Percentiles rank a stretch among this genome's conserved stretches.
These are phyloP conservation scores for Deroplatys truncata DNA, from an alignment of 2,888 invertebrate species.

Conservation along the genomic window DNA sequence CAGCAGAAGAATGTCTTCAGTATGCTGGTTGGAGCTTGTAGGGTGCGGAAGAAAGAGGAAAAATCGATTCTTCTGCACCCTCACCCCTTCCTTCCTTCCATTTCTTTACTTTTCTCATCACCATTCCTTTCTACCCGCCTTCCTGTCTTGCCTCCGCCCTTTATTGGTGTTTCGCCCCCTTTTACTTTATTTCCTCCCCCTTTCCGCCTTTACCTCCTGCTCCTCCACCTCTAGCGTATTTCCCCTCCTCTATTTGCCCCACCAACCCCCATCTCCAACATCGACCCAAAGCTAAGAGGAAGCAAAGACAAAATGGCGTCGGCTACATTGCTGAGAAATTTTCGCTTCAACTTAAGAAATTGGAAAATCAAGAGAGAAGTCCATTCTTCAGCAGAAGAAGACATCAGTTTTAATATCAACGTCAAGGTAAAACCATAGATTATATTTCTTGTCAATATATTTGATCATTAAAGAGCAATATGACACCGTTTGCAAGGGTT, in stretches of 20 bases:
- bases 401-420: not conserved
- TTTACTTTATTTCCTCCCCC: not conserved
- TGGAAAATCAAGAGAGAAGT: not conserved
- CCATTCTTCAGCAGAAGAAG: not conserved
- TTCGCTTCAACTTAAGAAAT: not conserved
- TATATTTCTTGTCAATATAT: not conserved
- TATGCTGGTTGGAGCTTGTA: not conserved
- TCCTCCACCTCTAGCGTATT: not conserved
- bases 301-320: conserved; percentile 16
- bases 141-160: not conserved
- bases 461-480: not conserved
- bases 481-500: not conserved
- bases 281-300: conserved; percentile 11
- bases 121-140: not conserved
- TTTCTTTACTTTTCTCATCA: not conserved
- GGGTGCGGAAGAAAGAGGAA: not conserved
- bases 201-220: not conserved
- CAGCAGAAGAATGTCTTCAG: not conserved
- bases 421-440: not conserved
- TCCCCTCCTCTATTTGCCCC: not conserved
- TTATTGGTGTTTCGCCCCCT: not conserved
- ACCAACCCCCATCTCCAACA: not conserved
- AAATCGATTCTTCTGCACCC: not conserved
- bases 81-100: not conserved
- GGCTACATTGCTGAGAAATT: not conserved